These are phyloP conservation scores for Dynastes tityus DNA, from an alignment of 2,888 invertebrate genomes.

Conservation along the genomic window DNA sequence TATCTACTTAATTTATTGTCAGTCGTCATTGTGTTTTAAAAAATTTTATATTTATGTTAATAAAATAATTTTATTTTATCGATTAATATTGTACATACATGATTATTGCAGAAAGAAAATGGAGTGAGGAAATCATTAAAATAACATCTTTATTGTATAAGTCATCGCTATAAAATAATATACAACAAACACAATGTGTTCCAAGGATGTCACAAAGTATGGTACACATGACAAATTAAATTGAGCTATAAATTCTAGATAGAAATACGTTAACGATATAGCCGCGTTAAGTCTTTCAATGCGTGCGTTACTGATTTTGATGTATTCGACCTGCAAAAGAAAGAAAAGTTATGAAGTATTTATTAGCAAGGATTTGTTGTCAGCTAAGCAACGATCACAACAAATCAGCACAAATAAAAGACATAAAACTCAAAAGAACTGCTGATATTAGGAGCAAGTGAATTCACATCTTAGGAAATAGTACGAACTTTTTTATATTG, in stretches of 20 bases:
- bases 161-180: constrained; percentile 52
- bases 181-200: constrained; percentile 46
- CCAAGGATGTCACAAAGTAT: constrained; percentile 36
- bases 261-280: constrained; percentile 81
- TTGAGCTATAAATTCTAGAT: constrained; percentile 46
- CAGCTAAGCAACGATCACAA: too few species aligned
- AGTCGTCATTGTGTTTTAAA: constrained; percentile 20
- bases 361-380: background rate
- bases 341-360: constrained; percentile 54
- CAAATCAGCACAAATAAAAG: too few species aligned
- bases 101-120: constrained; percentile 5
- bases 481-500: too few species aligned
- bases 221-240: constrained; percentile 43
- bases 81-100: constrained; percentile 14
- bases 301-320: constrained; percentile 85
- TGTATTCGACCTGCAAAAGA: constrained; percentile 80
- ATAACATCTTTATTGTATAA: constrained; percentile 51
- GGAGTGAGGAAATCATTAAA: constrained; percentile 39
- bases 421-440: too few species aligned
- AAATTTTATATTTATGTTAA: constrained; percentile 47
- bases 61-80: constrained; percentile 35
- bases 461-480: too few species aligned
- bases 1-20: constrained; percentile 38
- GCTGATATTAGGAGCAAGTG: too few species aligned
- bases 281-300: constrained; percentile 87